Base-by-base conservation (phyloP, 2,113 vertebrate genomes). In the Periophthalmodon schlosseri region DNA sequence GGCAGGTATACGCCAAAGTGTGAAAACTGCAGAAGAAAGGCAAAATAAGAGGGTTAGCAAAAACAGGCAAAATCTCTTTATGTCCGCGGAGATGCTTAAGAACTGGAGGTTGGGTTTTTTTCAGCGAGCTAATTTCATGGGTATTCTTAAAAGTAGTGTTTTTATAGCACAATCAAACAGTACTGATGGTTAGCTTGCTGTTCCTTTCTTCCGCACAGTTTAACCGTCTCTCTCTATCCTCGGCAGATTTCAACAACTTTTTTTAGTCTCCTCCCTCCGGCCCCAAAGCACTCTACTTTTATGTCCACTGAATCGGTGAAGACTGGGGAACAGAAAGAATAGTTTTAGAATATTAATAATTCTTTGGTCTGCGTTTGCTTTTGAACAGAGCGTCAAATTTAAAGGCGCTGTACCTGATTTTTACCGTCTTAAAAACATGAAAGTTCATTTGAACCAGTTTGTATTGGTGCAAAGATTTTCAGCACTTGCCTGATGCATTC, bases 51-150 rank as follows among this genome's bases (percentile, higher is more conserved):
- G 28, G 49, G 44, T 72, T 68, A 52, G 56, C 76, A 52, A 57
- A 70, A 85, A 78, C 81, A 85, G 66, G 18, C 70, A 12, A 72
- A 72, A 74, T 76, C 65, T 77, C 83, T 64, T 86, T 90, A 89
- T 82, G 81, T 88, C 86, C 72, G n/a, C 72, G 77, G 91, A 90
- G 88, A 84, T 76, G 75, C 88, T 86, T 89, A 80, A 81, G 82
- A 90, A 69, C 76, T 81, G 61, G 65, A 83, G 85, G 83, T 82
- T 82, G 84, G 83, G 82, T 88, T 86, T 88, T 85, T 89, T 91
- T 89, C 86, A 86, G 74, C 73, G 10, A 83, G 84, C 79, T 89
- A 88, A 91, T 92, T 92, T 91, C 89, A 90, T 85, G 86, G 85
- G 81, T 83, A 78, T 92, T 90, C 87, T 87, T 88, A 84, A 88